phyloP scores from a whole-genome alignment of 2,113 vertebrate species.

The Damaliscus lunatus region DNA sequence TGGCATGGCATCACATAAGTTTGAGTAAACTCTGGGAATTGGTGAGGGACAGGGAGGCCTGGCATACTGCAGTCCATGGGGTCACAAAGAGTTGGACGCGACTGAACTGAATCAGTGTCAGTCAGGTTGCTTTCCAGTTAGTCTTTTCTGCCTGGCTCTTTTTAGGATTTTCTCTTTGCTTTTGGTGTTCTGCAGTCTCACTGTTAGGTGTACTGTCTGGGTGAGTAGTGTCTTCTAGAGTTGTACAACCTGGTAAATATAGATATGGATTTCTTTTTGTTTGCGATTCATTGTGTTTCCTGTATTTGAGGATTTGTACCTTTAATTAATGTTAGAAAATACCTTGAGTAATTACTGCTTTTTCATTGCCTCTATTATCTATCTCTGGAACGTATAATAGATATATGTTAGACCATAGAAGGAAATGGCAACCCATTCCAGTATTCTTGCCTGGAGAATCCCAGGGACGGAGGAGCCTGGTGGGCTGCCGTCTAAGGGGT shows the following conservation, averaged over 20 bases:
- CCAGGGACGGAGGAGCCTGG: too few relatives aligned
- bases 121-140: background rate
- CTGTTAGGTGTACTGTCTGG: background rate
- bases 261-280: background rate
- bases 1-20: background rate
- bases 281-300: background rate
- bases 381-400: background rate
- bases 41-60: background rate
- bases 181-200: background rate
- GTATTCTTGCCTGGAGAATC: too few relatives aligned
- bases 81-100: background rate
- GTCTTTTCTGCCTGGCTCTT: background rate
- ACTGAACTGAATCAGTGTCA: background rate
- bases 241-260: background rate
- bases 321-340: background rate
- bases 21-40: background rate
- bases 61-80: background rate
- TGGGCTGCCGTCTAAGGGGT: too few relatives aligned
- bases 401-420: background rate
- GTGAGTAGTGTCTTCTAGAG: background rate
- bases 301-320: background rate
- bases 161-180: background rate
- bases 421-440: too few relatives aligned
- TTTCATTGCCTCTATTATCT: background rate
- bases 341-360: background rate